phyloP scores from a whole-genome alignment of 2,888 invertebrate species.

The Monochamus alternatus region DNA sequence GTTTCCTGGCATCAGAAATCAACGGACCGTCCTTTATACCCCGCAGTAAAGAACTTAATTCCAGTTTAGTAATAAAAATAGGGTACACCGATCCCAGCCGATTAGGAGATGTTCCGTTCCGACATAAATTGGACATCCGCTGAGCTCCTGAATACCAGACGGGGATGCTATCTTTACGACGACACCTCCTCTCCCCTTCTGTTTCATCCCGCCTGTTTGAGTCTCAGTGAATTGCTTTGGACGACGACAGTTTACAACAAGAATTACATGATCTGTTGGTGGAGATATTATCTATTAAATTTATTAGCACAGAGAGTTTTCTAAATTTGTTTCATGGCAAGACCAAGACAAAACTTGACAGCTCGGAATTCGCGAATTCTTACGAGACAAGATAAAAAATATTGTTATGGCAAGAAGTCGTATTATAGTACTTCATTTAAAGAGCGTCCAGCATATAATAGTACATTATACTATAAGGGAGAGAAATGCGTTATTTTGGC shows the following conservation, averaged over 20 bases:
- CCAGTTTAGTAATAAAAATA: conserved; percentile 65
- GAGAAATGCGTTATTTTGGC: too few relatives aligned
- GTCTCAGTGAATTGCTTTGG: conserved; percentile 72
- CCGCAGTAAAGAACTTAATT: conserved; percentile 70
- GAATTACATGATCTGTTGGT: too few relatives aligned
- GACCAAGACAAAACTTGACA: too few relatives aligned
- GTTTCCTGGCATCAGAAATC: conserved; percentile 60
- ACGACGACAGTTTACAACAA: conserved; percentile 68
- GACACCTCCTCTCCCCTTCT: conserved; percentile 75
- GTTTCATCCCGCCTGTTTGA: conserved; percentile 76
- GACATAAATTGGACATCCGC: conserved; percentile 75
- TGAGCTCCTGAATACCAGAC: conserved; percentile 73
- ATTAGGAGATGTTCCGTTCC: conserved; percentile 76
- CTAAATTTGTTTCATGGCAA: too few relatives aligned
- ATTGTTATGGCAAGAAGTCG: too few relatives aligned
- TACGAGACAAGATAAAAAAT: too few relatives aligned
- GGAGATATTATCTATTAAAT: too few relatives aligned
- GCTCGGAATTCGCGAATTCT: too few relatives aligned
- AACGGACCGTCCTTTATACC: conserved; percentile 69
- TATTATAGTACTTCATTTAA: too few relatives aligned
- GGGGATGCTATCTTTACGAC: conserved; percentile 80
- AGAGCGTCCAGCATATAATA: too few relatives aligned
- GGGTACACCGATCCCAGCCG: conserved; percentile 71
- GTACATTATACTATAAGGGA: too few relatives aligned
- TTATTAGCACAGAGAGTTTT: too few relatives aligned